Evolutionary conservation across 2,888 invertebrate species (phyloP), one percentile per base, ranked within the genome.

Genomic region (Drosophila putrida): DNA sequence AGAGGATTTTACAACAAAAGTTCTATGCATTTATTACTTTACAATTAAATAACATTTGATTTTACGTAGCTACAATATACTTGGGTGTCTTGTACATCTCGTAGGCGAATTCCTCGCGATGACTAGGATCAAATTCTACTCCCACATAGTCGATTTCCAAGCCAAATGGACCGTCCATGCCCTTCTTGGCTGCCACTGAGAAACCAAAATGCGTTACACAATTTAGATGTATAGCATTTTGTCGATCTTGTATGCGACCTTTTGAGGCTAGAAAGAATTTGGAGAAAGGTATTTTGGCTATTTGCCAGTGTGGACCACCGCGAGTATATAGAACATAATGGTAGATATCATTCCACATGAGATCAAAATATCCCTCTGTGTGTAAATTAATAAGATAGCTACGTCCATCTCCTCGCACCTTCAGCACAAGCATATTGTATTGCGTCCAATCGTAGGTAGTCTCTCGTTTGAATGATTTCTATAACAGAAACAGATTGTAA

Each of bases 281-380:
- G 9, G 98, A 98, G 93, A 98, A 98, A 1, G 98, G 98, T 88
- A 99, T 97, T 96, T 95, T 97, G 28, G 96, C 95, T 71, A 95
- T 93, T 93, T 99, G 99, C 99, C 99, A 99, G 91, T 99, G 99
- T 0, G 99, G 99, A 0, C 99, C 99, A 39, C 99, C 99, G 92
- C 98, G 95, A 0, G 99, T 99, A 90, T 95, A 97, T 4, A 99
- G 93, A 0, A 96, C 95, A 92, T 96, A 99, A 86, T 96, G 95
- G 91, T 96, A 98, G 13, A 96, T 94, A 92, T 98, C 98, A 91
- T 97, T 96, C 97, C 97, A 98, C n/a, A 94, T 94, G 31, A 98
- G 92, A 91, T 99, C 99, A 87, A 94, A 96, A 80, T 94, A 94
- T 2, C 96, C 96, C 83, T 95, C 95, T 0, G 95, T 94, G 50